A percentile compares a stretch with the other conserved stretches of the same genome.
phyloP scores from a whole-genome alignment of 2,113 vertebrate genomes.

The Eubucco bourcierii region DNA sequence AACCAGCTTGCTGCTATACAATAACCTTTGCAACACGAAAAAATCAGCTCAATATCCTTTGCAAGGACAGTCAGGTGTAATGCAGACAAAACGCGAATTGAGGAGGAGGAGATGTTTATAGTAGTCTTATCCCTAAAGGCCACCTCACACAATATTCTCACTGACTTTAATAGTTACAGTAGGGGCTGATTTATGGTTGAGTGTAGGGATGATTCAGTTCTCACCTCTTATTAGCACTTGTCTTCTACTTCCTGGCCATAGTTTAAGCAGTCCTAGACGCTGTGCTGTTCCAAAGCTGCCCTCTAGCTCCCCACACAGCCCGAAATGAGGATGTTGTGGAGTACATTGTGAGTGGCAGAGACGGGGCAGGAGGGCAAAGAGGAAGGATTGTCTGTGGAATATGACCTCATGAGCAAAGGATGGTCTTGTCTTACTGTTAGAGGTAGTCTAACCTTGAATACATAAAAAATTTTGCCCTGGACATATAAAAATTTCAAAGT shows the following conservation, averaged over 20 bases:
- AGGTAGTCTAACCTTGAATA: not conserved
- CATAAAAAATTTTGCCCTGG: not conserved
- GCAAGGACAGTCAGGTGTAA: not conserved
- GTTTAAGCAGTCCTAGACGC: constrained; percentile 60
- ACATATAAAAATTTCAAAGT: not conserved
- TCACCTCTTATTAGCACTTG: constrained; percentile 64
- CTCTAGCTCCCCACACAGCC: constrained; percentile 5
- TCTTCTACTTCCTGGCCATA: constrained; percentile 51
- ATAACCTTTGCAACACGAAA: not conserved
- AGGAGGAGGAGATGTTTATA: constrained; percentile 2
- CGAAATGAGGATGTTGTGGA: not conserved
- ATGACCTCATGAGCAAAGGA: not conserved
- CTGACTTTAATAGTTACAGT: constrained; percentile 35
- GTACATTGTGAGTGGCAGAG: not conserved
- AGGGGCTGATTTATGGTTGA: constrained; percentile 44
- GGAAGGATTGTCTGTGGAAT: not conserved
- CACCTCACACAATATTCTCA: constrained; percentile 14
- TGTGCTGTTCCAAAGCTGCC: not conserved
- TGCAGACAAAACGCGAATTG: constrained; percentile 5
- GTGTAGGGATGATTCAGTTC: constrained; percentile 42
- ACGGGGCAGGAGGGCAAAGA: not conserved
- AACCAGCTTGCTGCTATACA: not conserved
- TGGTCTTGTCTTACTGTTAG: not conserved
- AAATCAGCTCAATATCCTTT: not conserved
- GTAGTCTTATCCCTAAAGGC: not conserved